Evolutionary conservation across 2,113 vertebrate genomes (phyloP).

Genomic region (Pipra filicauda): DNA sequence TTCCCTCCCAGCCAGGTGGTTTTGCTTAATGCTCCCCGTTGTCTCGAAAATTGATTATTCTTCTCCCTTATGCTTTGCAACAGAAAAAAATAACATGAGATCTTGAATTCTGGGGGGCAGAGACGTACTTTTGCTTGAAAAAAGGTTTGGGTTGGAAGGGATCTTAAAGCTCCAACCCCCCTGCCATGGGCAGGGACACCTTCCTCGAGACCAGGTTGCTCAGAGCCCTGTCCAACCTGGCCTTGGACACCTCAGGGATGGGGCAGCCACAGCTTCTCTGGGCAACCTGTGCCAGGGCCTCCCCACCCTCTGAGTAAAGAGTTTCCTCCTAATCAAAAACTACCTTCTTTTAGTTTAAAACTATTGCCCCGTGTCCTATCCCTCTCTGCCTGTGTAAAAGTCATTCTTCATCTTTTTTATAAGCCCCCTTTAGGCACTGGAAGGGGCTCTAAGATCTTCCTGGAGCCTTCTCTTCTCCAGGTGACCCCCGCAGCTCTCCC

Average conservation of each 20-base stretch:
- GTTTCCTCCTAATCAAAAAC: neutral
- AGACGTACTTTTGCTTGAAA: neutral
- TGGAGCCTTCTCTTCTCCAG: neutral
- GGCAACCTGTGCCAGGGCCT: neutral
- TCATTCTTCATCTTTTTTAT: neutral
- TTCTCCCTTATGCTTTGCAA: neutral
- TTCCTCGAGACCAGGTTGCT: fast-evolving
- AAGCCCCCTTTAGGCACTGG: neutral
- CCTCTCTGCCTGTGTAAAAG: neutral
- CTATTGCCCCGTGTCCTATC: neutral
- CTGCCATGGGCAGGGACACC: neutral
- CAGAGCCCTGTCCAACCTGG: neutral
- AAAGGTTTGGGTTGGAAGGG: neutral
- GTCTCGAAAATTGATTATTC: neutral
- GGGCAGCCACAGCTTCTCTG: neutral
- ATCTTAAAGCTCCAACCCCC: neutral
- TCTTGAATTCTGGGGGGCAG: neutral
- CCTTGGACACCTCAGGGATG: neutral
- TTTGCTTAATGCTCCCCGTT: neutral
- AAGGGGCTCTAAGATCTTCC: neutral
- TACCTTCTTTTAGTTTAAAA: neutral
- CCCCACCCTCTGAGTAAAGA: neutral
- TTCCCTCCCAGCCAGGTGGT: neutral
- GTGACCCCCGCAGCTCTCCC: neutral
- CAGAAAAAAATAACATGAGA: neutral